These are phyloP conservation scores for Rhadinocentrus ornatus DNA, from an alignment of 2,797 vertebrate genomes.

Conservation along the genomic window DNA sequence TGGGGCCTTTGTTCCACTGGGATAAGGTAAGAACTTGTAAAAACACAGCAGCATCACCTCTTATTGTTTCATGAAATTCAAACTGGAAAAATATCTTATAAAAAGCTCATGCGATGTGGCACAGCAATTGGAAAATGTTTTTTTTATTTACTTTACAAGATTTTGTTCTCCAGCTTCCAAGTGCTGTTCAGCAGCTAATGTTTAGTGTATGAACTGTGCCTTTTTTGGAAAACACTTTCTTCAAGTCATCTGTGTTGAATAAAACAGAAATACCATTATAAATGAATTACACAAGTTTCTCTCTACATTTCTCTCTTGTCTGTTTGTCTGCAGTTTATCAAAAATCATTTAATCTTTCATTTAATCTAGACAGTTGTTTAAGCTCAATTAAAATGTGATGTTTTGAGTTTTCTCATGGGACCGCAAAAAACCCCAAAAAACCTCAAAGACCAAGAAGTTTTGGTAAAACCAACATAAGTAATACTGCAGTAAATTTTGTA, in stretches of 20 bases:
- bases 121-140: conserved; percentile 47
- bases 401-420: not conserved
- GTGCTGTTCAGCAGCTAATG: conserved; percentile 46
- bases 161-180: conserved; percentile 28
- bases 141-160: conserved; percentile 45
- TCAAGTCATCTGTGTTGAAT: conserved; percentile 27
- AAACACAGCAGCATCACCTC: conserved; percentile 47
- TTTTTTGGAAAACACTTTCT: conserved; percentile 33
- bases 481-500: not conserved
- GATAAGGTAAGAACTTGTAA: conserved; percentile 43
- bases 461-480: not conserved
- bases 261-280: conserved; percentile 13
- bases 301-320: conserved; percentile 3
- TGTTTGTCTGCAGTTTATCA: conserved; percentile 20
- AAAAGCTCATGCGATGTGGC: conserved; percentile 52
- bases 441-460: not conserved
- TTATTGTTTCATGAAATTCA: conserved; percentile 59
- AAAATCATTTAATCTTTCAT: conserved; percentile 6
- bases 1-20: conserved; percentile 26
- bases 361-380: not conserved
- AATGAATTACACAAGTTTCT: conserved; percentile 20
- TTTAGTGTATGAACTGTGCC: conserved; percentile 23
- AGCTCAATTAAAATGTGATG: not conserved
- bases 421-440: not conserved
- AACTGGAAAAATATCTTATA: conserved; percentile 33